Conservation (phyloP, 1,140 invertebrate species). For the Dendrolimus punctatus region DNA sequence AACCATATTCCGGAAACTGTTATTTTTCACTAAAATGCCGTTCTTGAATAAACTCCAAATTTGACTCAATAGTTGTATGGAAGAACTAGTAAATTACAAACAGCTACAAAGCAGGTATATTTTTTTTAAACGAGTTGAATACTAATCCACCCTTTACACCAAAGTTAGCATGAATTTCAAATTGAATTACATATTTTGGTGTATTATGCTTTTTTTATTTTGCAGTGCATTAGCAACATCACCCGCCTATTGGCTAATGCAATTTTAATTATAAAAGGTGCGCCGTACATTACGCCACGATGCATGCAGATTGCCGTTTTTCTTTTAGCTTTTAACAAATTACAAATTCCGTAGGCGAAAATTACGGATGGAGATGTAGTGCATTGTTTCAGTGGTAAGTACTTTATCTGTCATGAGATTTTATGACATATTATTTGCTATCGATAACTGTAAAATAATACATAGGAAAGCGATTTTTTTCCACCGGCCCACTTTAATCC, state of each 20-base stretch:
- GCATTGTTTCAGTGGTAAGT: neutral
- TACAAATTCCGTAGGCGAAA: constrained; percentile 31
- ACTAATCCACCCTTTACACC: neutral
- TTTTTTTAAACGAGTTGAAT: constrained; percentile 2
- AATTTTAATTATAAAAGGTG: constrained; percentile 69
- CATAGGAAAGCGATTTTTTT: no score
- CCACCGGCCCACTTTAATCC: no score
- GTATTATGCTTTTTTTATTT: constrained; percentile 38
- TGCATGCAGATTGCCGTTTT: constrained; percentile 58
- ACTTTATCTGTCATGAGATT: neutral
- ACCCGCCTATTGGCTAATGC: constrained; percentile 54
- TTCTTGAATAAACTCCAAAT: no score
- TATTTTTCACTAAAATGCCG: no score
- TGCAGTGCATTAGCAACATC: constrained; percentile 43
- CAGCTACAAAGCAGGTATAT: neutral
- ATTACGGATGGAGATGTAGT: neutral
- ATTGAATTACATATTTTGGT: constrained; percentile 29
- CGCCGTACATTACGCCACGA: constrained; percentile 37
- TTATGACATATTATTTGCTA: no score
- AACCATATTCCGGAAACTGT: no score
- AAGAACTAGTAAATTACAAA: no score
- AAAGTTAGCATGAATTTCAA: constrained; percentile 11
- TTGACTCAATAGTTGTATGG: no score
- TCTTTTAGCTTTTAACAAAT: constrained; percentile 58
- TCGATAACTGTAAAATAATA: no score